Percentiles rank a stretch among this genome's conserved stretches.
These are phyloP conservation scores for Drosophila athabasca DNA, from an alignment of 1,140 invertebrate species.

Conservation along the genomic window DNA sequence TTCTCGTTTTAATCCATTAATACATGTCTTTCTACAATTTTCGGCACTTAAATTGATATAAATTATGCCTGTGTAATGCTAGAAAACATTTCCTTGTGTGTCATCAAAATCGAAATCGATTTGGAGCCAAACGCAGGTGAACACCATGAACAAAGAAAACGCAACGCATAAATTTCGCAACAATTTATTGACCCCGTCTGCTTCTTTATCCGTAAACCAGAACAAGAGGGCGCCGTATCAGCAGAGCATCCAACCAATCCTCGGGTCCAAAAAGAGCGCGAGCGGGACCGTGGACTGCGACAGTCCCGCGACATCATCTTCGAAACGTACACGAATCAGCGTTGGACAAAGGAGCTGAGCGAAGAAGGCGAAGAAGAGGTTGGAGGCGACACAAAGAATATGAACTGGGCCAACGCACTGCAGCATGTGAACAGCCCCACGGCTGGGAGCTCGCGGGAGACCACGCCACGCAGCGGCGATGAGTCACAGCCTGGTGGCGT, in stretches of 20 bases:
- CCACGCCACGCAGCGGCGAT: slow-evolving; percentile 83
- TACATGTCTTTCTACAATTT: slow-evolving; percentile 9
- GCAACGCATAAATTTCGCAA: neutral
- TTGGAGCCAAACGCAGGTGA: slow-evolving; percentile 65
- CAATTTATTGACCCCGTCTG: neutral
- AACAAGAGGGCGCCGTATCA: slow-evolving; percentile 71
- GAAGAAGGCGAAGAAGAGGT: slow-evolving; percentile 1
- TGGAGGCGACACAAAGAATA: slow-evolving; percentile 26
- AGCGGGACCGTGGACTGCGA: slow-evolving; percentile 85
- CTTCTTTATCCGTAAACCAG: slow-evolving; percentile 1
- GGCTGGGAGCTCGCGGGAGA: slow-evolving; percentile 82
- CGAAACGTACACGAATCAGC: slow-evolving; percentile 86
- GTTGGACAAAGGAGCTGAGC: slow-evolving; percentile 78
- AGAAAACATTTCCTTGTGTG: slow-evolving; percentile 81
- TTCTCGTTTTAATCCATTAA: no score
- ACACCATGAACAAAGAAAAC: slow-evolving; percentile 34
- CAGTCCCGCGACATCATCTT: slow-evolving; percentile 87
- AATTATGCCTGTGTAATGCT: slow-evolving; percentile 78
- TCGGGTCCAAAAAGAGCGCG: slow-evolving; percentile 77
- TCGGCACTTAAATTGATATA: slow-evolving; percentile 29
- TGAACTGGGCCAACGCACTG: slow-evolving; percentile 78
- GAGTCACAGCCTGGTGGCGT: slow-evolving; percentile 27
- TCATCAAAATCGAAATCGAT: slow-evolving; percentile 82
- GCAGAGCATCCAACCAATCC: slow-evolving; percentile 80
- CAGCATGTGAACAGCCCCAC: slow-evolving; percentile 70